phyloP scores from a whole-genome alignment of 2,888 invertebrate species.

The Chymomyza procnemis region DNA sequence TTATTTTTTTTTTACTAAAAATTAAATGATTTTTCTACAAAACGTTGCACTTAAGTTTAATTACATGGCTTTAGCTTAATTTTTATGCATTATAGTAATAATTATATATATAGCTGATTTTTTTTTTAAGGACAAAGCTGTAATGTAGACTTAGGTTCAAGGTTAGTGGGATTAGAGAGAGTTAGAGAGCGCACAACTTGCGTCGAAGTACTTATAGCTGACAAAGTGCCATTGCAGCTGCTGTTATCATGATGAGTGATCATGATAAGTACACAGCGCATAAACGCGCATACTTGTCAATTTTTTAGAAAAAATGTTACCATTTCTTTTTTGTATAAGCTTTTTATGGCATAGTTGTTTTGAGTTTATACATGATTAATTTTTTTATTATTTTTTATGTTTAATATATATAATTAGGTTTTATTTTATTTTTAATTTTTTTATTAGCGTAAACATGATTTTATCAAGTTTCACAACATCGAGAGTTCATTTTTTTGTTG shows the following conservation, averaged over 20 bases:
- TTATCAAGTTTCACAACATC: constrained; percentile 78
- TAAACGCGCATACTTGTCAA: constrained; percentile 15
- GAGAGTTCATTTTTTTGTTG: constrained; percentile 76
- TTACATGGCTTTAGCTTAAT: constrained; percentile 47
- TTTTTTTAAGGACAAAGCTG: constrained; percentile 44
- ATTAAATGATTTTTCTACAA: constrained; percentile 52
- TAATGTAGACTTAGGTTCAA: constrained; percentile 7
- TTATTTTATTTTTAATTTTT: constrained; percentile 29
- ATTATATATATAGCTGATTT: constrained; percentile 22
- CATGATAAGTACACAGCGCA: background rate
- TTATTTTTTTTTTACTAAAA: constrained; percentile 41
- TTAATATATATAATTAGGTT: constrained; percentile 12
- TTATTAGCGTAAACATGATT: constrained; percentile 72
- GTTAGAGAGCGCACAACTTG: background rate
- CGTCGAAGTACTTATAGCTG: background rate
- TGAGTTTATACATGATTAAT: constrained; percentile 12
- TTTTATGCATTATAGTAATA: constrained; percentile 46
- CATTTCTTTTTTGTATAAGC: constrained; percentile 6
- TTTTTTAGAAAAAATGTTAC: constrained; percentile 29
- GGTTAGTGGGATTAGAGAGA: background rate
- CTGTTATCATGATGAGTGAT: background rate
- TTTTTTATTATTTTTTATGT: constrained; percentile 24
- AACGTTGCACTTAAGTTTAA: constrained; percentile 48
- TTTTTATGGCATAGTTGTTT: constrained; percentile 5
- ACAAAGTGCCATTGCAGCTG: background rate